Percentiles rank a stretch among this genome's conserved stretches.
These are phyloP conservation scores for Zaprionus inermis DNA, from an alignment of 1,140 invertebrate genomes.

Conservation along the genomic window DNA sequence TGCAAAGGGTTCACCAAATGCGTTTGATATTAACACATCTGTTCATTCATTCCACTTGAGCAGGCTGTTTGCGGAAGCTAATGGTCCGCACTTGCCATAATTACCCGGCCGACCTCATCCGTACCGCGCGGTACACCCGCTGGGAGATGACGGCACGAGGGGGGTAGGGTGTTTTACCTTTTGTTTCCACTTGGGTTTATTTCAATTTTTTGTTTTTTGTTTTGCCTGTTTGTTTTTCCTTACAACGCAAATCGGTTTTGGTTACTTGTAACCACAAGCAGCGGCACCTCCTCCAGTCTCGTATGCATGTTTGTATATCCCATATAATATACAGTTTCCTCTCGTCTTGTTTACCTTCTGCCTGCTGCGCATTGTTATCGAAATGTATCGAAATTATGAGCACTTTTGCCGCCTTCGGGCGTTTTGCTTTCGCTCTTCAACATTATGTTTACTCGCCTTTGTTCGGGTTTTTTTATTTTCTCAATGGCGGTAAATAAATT, in stretches of 20 bases:
- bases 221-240: constrained; percentile 68
- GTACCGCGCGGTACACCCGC: not conserved
- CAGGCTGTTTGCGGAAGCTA: constrained; percentile 82
- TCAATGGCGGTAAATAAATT: constrained; percentile 64
- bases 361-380: constrained; percentile 55
- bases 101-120: constrained; percentile 59
- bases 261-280: constrained; percentile 71
- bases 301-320: not conserved
- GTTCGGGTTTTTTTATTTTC: not conserved
- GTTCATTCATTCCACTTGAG: constrained; percentile 84
- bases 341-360: constrained; percentile 39
- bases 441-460: not conserved
- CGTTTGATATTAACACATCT: constrained; percentile 84
- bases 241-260: constrained; percentile 72
- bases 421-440: constrained; percentile 30
- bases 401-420: constrained; percentile 69
- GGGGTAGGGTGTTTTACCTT: constrained; percentile 42
- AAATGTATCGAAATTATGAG: constrained; percentile 60
- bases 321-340: constrained; percentile 5
- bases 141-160: constrained; percentile 45
- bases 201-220: too few relatives aligned
- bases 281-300: not conserved
- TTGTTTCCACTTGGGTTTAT: constrained; percentile 64
- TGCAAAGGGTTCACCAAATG: constrained; percentile 76
- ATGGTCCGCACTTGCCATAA: constrained; percentile 83